Conservation (phyloP, 2,888 invertebrate species). For the Ophraella communa region DNA sequence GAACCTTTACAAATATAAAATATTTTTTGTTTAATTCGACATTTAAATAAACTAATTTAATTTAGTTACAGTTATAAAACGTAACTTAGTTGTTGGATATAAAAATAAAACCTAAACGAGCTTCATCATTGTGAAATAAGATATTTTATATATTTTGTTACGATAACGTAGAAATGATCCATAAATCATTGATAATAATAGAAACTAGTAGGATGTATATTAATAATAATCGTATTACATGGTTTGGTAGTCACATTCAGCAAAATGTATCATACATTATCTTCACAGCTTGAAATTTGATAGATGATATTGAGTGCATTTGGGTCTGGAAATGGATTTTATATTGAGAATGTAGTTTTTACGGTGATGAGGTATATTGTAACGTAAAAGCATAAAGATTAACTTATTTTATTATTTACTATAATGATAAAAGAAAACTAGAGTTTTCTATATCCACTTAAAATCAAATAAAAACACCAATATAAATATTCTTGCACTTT, state of each 20-base stretch:
- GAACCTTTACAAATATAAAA: too few species aligned
- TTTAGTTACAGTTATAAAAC: too few species aligned
- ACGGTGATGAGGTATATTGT: too few species aligned
- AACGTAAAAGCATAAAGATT: too few species aligned
- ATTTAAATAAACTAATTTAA: too few species aligned
- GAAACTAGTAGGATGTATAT: constrained; percentile 14
- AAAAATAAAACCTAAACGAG: not conserved
- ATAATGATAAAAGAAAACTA: too few species aligned
- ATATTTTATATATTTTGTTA: not conserved
- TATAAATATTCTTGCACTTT: too few species aligned
- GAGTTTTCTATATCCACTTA: too few species aligned
- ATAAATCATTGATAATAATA: constrained; percentile 11
- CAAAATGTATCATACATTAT: constrained; percentile 22
- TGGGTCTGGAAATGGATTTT: not conserved
- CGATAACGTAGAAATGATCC: not conserved
- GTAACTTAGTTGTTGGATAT: too few species aligned
- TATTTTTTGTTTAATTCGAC: too few species aligned
- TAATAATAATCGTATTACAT: constrained; percentile 24
- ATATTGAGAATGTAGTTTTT: not conserved
- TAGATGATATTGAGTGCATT: not conserved
- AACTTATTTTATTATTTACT: too few species aligned
- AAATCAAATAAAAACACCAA: too few species aligned
- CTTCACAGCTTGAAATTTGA: not conserved
- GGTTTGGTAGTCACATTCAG: constrained; percentile 15
- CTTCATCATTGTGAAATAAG: not conserved